Evolutionary conservation across 2,888 invertebrate species (phyloP).

Genomic region (Conus canariensis): DNA sequence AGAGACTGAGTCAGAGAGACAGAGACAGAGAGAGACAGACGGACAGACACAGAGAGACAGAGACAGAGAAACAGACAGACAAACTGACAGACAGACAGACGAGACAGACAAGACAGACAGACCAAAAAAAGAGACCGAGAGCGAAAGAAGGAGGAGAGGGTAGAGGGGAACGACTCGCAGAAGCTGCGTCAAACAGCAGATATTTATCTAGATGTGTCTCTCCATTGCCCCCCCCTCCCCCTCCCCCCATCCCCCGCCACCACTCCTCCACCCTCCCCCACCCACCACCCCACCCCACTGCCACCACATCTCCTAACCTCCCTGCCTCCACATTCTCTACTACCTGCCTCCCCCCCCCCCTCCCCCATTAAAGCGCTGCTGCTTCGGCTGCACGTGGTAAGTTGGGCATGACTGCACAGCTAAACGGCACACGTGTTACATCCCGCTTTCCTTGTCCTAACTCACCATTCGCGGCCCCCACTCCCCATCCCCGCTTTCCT

Average conservation of each 20-base stretch:
- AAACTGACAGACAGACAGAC: not conserved
- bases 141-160: not conserved
- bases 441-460: not conserved
- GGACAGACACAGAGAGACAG: not conserved
- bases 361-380: not conserved
- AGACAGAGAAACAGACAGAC: not conserved
- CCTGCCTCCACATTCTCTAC: no score
- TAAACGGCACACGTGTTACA: not conserved
- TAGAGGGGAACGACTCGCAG: not conserved
- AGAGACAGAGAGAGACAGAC: not conserved
- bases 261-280: no score
- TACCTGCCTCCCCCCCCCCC: no score
- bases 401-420: not conserved
- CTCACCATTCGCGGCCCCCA: no score
- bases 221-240: no score
- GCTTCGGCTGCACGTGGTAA: not conserved
- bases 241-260: no score
- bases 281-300: no score
- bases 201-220: no score
- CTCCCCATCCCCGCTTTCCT: no score
- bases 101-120: not conserved
- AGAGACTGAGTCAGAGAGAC: no score
- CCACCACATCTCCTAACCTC: no score
- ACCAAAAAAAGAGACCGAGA: not conserved
- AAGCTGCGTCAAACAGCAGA: no score